Percentiles rank a stretch among this genome's conserved stretches.
phyloP scores from a whole-genome alignment of 2,113 vertebrate genomes.

The Sapayoa aenigma region DNA sequence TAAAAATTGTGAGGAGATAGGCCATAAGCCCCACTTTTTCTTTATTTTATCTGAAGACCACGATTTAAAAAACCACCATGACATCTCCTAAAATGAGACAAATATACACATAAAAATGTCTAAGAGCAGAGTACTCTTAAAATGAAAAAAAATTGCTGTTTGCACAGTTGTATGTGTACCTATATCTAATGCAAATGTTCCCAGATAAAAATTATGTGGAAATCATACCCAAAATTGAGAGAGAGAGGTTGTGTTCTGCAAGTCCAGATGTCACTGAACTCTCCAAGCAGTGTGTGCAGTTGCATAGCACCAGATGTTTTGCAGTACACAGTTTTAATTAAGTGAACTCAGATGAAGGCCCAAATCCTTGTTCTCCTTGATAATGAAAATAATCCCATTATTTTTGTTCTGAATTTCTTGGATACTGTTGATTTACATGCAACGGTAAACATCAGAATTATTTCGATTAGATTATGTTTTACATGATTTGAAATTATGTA shows the following conservation, averaged over 20 bases:
- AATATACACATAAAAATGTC: background rate
- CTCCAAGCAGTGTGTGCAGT: background rate
- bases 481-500: background rate
- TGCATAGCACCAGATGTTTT: background rate
- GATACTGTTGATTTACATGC: background rate
- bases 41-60: background rate
- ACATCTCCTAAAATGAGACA: background rate
- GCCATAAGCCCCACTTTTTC: background rate
- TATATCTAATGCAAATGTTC: background rate
- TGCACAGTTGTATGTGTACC: background rate
- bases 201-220: background rate
- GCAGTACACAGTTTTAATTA: background rate
- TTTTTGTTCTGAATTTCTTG: background rate
- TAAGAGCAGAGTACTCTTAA: background rate
- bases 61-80: background rate
- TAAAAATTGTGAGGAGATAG: background rate
- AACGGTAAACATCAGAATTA: background rate
- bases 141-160: background rate
- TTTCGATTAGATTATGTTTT: background rate
- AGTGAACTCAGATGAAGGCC: background rate
- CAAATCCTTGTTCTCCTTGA: background rate
- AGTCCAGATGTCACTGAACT: background rate
- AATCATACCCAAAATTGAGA: background rate
- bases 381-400: background rate
- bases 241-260: background rate